Evolutionary conservation across 37 sponge, comb jelly and placozoan species (phyloP), one percentile per base, ranked within the genome.

Genomic region (Oscarella lobularis): DNA sequence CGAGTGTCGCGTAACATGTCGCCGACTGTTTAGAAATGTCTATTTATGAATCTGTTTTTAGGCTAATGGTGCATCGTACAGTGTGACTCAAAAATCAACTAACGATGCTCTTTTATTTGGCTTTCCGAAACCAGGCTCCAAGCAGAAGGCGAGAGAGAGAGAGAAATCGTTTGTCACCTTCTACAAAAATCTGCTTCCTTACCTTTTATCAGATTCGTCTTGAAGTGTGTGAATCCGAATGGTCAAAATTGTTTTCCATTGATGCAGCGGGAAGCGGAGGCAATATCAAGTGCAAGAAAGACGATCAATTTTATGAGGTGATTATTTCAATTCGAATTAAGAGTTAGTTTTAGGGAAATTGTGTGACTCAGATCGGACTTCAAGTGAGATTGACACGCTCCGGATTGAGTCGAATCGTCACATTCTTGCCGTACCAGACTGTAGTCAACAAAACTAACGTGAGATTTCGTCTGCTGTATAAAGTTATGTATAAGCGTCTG

Each of bases 351-450:
- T 48, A 48, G 14, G 9, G 9, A 20, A 48, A 48, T 48, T 48
- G 20, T 48, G 60, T 48, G 20, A 9, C 20, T 48, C 77, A 91
- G 92, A 81, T 91, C 79, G 92, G 92, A 3, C 83, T 91, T 31
- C 75, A 76, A 38, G 75, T 85, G 0, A 48, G 73, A 3, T 74
- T 91, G 37, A 85, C 90, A 29, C 72, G 82, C n/a, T 90, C 84
- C 27, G 77, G 82, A 5, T 81, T 94, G 37, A 87, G 83, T 27
- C 89, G 88, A 76, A 74, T 89, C 27, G 85, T 94, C 5, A 75
- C 75, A 31, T 36, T 94, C 38, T 81, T 90, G 27, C 95, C 95
- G n/a, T 94, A 87, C 80, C 84, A 86, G 67, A 78, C 89, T 2
- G 36, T 94, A 1, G 73, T 78, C 66, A 94, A 94, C 60, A 66